Evolutionary conservation across 2,113 vertebrate species (phyloP).

Genomic region (Cricetomys ansorgei): DNA sequence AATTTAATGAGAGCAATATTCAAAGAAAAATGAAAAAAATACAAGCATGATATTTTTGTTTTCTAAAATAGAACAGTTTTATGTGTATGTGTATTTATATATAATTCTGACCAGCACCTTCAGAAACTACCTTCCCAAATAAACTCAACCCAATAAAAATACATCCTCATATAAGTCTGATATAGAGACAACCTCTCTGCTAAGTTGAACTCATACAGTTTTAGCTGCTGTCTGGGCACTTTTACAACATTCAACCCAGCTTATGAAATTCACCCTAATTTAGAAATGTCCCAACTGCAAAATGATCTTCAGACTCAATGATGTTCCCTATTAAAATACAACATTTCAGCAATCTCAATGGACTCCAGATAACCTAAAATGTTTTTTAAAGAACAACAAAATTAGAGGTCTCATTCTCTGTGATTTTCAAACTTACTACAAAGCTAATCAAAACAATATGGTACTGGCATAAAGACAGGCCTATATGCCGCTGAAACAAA

Average conservation of each 20-base stretch:
- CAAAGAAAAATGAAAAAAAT: constrained; percentile 71
- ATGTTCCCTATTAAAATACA: neutral
- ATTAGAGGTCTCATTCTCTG: neutral
- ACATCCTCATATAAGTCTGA: neutral
- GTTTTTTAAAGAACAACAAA: constrained; percentile 33
- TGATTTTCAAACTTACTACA: constrained; percentile 55
- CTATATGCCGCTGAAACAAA: constrained; percentile 23
- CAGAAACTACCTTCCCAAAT: constrained; percentile 34
- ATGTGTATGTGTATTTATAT: no score
- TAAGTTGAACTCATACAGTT: neutral
- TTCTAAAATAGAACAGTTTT: constrained; percentile 39
- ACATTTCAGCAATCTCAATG: neutral
- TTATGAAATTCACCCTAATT: constrained; percentile 39
- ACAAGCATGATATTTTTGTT: neutral
- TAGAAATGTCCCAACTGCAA: neutral
- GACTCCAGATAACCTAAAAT: constrained; percentile 2
- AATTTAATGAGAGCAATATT: constrained; percentile 75
- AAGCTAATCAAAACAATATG: constrained; percentile 43
- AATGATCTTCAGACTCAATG: constrained; percentile 20
- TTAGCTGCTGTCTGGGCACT: constrained; percentile 1
- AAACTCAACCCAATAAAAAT: constrained; percentile 33
- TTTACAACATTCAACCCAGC: constrained; percentile 37
- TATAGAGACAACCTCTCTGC: neutral
- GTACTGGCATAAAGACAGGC: neutral
- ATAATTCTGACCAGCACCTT: constrained; percentile 29